These are phyloP conservation scores for Lepus timidus DNA, from an alignment of 2,113 vertebrate species.

Conservation along the genomic window DNA sequence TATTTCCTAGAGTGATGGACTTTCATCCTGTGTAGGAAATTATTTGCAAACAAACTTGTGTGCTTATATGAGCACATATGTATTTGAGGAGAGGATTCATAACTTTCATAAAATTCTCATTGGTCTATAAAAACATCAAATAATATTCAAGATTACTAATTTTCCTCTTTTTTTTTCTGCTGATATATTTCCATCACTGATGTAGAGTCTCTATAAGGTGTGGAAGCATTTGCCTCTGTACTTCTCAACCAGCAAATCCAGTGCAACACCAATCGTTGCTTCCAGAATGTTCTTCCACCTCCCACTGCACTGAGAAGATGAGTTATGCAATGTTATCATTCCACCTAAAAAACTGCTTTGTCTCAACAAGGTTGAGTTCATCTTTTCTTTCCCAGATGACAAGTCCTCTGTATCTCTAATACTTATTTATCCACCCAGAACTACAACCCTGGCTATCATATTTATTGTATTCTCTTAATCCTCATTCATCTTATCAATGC, in stretches of 20 bases:
- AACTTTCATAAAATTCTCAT: not conserved
- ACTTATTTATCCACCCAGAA: slow-evolving; percentile 9
- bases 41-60: not conserved
- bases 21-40: not conserved
- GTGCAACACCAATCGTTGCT: not conserved
- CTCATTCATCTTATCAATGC: not conserved
- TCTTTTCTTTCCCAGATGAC: slow-evolving; percentile 4
- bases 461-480: not conserved
- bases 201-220: not conserved
- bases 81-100: not conserved
- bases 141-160: not conserved
- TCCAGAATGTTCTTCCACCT: not conserved
- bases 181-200: not conserved
- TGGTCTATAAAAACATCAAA: not conserved
- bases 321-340: not conserved
- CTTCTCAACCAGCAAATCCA: not conserved
- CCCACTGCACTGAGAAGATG: not conserved
- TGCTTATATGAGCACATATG: not conserved
- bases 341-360: slow-evolving; percentile 45
- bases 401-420: not conserved
- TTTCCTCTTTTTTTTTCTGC: not conserved
- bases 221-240: not conserved
- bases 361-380: slow-evolving; percentile 32
- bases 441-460: not conserved
- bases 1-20: not conserved